Conservation (phyloP, 2,113 vertebrate genomes). For the Gambusia holbrooki region DNA sequence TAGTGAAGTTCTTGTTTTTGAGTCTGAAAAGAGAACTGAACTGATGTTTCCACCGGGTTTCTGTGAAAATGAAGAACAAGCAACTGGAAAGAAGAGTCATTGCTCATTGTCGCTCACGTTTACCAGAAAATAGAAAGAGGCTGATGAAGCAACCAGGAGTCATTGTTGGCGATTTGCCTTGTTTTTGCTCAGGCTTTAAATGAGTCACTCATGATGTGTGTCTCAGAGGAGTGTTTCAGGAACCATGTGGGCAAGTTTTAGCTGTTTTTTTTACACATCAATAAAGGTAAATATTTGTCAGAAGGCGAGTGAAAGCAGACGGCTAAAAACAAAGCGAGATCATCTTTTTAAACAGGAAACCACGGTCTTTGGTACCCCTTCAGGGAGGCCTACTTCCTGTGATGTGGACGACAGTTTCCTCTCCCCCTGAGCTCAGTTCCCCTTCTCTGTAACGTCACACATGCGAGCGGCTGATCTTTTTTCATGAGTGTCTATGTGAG, state of each 20-base stretch:
- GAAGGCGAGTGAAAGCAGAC: not conserved
- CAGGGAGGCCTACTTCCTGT: constrained; percentile 77
- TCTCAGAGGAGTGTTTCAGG: constrained; percentile 33
- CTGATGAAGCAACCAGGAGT: not conserved
- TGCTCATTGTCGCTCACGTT: constrained; percentile 32
- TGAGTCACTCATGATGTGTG: constrained; percentile 42
- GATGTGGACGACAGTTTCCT: constrained; percentile 74
- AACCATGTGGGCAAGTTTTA: constrained; percentile 5
- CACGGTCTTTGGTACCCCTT: constrained; percentile 27
- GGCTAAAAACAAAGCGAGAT: constrained; percentile 5
- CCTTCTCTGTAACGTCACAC: constrained; percentile 52
- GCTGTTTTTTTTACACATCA: constrained; percentile 24
- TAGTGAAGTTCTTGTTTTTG: not conserved
- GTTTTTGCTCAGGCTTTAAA: constrained; percentile 36
- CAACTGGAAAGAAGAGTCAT: constrained; percentile 14
- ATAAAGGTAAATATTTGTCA: not conserved
- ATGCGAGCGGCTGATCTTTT: constrained; percentile 16
- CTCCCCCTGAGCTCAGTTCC: constrained; percentile 54
- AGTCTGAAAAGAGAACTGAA: constrained; percentile 12
- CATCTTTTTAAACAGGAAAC: constrained; percentile 74
- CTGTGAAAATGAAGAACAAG: constrained; percentile 35
- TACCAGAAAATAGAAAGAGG: constrained; percentile 35
- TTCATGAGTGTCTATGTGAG: not conserved
- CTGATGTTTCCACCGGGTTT: constrained; percentile 12
- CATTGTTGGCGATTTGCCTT: constrained; percentile 20